phyloP scores from a whole-genome alignment of 2,797 vertebrate species.

The Sebastes trivittatus region DNA sequence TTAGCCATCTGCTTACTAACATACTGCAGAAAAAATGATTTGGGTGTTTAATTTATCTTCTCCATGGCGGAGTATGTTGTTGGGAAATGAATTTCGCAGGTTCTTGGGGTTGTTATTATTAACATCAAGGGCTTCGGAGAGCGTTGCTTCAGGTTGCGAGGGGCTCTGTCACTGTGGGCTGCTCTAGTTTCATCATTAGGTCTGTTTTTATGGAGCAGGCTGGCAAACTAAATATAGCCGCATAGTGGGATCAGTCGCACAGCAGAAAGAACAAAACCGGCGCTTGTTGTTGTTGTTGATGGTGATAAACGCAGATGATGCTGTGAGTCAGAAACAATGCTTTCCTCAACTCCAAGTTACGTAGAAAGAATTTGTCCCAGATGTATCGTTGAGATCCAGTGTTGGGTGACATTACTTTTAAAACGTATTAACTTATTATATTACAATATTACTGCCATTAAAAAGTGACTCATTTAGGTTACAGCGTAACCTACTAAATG shows the following conservation, averaged over 20 bases:
- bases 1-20: not conserved
- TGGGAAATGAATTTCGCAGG: not conserved
- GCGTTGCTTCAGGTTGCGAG: conserved; percentile 47
- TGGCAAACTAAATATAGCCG: conserved; percentile 70
- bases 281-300: conserved; percentile 21
- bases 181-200: conserved; percentile 74
- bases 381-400: not conserved
- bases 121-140: conserved; percentile 44
- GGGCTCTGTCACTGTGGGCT: conserved; percentile 51
- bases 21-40: not conserved
- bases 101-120: conserved; percentile 39
- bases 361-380: not conserved
- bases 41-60: not conserved
- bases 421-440: not conserved
- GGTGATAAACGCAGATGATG: conserved; percentile 6
- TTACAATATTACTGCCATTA: not conserved
- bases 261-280: conserved; percentile 36
- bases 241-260: conserved; percentile 41
- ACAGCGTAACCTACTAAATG: not conserved
- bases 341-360: conserved; percentile 4
- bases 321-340: conserved; percentile 13
- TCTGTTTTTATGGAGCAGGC: conserved; percentile 61
- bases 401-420: too few species aligned
- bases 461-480: not conserved
- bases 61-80: not conserved